Percentiles rank a stretch among this genome's conserved stretches.
phyloP scores from a whole-genome alignment of 2,797 vertebrate genomes.

The Myotis findleyi region DNA sequence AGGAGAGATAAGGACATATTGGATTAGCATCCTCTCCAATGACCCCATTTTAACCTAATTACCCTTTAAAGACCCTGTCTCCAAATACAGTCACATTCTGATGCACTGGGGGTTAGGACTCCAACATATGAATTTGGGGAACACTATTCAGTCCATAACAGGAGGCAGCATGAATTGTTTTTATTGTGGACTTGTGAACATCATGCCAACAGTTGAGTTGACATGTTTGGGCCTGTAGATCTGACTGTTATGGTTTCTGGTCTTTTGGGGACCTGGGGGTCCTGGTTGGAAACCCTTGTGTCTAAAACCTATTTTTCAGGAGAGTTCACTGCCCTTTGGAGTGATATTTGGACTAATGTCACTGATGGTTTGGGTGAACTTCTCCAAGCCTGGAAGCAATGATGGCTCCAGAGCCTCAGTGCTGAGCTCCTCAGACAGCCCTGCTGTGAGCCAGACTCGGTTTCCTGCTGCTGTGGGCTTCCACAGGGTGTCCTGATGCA shows the following conservation, averaged over 20 bases:
- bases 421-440: neutral
- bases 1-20: neutral
- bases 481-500: fast-evolving
- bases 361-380: neutral
- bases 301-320: neutral
- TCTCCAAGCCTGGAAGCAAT: neutral
- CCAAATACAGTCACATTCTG: neutral
- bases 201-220: neutral
- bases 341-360: neutral
- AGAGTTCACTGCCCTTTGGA: neutral
- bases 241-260: neutral
- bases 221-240: neutral
- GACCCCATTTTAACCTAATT: neutral
- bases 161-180: neutral
- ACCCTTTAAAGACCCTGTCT: neutral
- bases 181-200: neutral
- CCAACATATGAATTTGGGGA: neutral
- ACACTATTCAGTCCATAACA: neutral
- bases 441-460: fast-evolving
- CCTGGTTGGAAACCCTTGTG: neutral
- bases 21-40: neutral
- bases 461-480: neutral
- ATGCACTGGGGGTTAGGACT: neutral
- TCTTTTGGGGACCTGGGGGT: neutral
- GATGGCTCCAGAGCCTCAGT: neutral